Evolutionary conservation across 1,140 invertebrate genomes (phyloP).

Genomic region (Episyrphus balteatus): DNA sequence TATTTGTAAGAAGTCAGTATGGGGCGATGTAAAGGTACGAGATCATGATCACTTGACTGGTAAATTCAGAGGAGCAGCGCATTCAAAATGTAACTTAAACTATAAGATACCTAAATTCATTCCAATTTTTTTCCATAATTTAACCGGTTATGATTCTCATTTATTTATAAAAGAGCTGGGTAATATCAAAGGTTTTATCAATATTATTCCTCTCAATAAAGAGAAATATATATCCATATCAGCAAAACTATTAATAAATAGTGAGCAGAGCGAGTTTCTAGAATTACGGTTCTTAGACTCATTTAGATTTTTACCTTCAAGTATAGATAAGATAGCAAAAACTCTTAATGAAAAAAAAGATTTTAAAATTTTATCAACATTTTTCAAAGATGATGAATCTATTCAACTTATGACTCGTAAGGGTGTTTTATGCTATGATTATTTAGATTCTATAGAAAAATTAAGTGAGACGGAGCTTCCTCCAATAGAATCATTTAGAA

Average conservation of each 20-base stretch:
- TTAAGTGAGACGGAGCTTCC: too few species aligned
- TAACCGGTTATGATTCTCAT: conserved; percentile 31
- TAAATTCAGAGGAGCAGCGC: conserved; percentile 17
- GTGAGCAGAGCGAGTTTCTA: conserved; percentile 3
- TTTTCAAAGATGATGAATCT: conserved; percentile 15
- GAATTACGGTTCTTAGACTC: conserved; percentile 26
- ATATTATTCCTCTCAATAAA: conserved; percentile 26
- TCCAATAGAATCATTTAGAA: too few species aligned
- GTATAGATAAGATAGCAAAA: conserved; percentile 12
- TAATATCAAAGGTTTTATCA: conserved; percentile 14
- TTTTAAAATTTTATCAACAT: conserved; percentile 17
- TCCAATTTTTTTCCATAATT: conserved; percentile 34
- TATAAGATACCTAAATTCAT: conserved; percentile 15
- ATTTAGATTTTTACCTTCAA: conserved; percentile 19
- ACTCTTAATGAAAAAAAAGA: conserved; percentile 21
- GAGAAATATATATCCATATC: conserved; percentile 23
- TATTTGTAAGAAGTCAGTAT: too few species aligned
- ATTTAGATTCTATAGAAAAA: too few species aligned
- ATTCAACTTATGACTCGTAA: conserved; percentile 20
- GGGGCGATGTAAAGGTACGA: too few species aligned
- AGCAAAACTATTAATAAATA: conserved; percentile 8
- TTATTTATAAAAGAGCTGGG: too few species aligned
- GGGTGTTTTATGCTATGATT: conserved; percentile 30
- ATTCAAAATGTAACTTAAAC: conserved; percentile 22
- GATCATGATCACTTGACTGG: conserved; percentile 16